Percentiles rank a stretch among this genome's conserved stretches.
phyloP scores from a whole-genome alignment of 2,113 vertebrate genomes.

The Paramormyrops kingsleyae region DNA sequence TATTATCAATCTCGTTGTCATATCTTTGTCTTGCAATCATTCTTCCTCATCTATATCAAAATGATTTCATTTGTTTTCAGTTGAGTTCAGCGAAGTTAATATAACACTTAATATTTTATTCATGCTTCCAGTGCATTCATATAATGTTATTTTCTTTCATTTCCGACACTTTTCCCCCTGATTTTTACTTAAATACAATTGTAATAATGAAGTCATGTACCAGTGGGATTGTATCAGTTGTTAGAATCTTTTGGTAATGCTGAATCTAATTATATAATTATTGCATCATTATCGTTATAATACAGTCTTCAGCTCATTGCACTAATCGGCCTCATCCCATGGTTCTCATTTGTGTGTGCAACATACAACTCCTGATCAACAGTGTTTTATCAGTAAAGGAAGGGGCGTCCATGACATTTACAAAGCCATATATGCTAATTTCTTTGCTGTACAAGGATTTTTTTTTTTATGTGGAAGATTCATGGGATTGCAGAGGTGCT shows the following conservation, averaged over 20 bases:
- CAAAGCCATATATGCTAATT: neutral
- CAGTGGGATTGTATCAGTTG: neutral
- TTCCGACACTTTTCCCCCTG: neutral
- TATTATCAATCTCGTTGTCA: neutral
- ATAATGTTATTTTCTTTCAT: neutral
- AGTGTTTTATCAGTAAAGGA: neutral
- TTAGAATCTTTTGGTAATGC: neutral
- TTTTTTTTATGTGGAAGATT: neutral
- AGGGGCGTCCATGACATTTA: neutral
- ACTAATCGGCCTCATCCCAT: neutral
- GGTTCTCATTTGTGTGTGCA: neutral
- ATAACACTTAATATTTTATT: neutral
- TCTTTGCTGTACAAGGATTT: neutral
- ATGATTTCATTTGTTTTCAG: neutral
- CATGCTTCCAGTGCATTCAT: neutral
- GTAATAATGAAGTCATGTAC: neutral
- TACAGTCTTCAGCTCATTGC: neutral
- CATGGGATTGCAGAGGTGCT: neutral
- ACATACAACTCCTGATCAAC: neutral
- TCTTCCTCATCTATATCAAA: neutral
- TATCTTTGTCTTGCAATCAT: neutral
- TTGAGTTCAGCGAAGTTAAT: neutral
- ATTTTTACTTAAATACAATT: neutral
- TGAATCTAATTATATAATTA: conserved; percentile 4
- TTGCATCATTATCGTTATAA: neutral